These are phyloP conservation scores for Eubasilissa splendida DNA, from an alignment of 2,888 invertebrate genomes.

Conservation along the genomic window DNA sequence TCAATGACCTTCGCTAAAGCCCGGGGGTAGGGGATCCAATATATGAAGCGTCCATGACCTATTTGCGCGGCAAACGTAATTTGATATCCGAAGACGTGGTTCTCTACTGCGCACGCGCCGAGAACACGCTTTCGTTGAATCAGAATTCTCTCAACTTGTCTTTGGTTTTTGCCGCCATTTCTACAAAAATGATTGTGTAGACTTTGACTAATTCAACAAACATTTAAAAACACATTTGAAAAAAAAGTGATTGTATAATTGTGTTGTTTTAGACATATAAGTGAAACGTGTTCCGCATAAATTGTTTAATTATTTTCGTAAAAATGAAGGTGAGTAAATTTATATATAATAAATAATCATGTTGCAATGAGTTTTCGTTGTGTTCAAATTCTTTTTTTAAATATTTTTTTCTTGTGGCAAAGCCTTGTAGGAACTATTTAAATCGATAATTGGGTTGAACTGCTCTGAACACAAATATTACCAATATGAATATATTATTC, in stretches of 20 bases:
- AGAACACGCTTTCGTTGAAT: background rate
- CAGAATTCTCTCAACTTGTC: constrained; percentile 15
- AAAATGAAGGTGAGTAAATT: constrained; percentile 7
- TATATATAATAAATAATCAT: too few species aligned
- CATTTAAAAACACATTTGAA: too few species aligned
- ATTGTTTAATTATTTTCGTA: background rate
- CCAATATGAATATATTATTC: too few species aligned
- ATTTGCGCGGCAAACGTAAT: constrained; percentile 53
- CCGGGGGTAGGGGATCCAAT: constrained; percentile 51
- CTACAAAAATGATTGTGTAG: background rate
- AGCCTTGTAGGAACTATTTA: too few species aligned
- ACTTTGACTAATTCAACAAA: too few species aligned
- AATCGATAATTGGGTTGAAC: too few species aligned
- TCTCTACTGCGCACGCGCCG: constrained; percentile 24
- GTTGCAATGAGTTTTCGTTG: too few species aligned
- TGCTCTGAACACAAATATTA: too few species aligned
- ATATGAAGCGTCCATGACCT: constrained; percentile 54
- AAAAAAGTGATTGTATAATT: too few species aligned
- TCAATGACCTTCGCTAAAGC: too few species aligned
- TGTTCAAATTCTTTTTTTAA: too few species aligned
- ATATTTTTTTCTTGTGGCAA: too few species aligned
- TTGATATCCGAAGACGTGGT: constrained; percentile 48
- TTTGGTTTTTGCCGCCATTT: background rate
- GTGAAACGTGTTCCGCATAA: background rate
- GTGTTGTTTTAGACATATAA: background rate